These are phyloP conservation scores for Pelagia noctiluca DNA, from an alignment of 30 jellyfish, hydroid and myxozoan genomes.

Conservation along the genomic window DNA sequence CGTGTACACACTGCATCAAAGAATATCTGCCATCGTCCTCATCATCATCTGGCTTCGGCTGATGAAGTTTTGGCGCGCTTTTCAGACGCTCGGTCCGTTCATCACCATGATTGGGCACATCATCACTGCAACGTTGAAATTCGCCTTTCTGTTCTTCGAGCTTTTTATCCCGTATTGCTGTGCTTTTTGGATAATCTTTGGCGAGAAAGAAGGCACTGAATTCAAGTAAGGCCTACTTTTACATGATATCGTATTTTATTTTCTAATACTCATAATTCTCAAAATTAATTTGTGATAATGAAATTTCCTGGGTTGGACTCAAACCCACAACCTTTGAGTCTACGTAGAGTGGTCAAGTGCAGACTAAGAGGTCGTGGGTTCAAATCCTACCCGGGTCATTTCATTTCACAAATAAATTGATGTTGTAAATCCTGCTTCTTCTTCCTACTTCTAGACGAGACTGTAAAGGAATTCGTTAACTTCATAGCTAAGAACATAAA, in stretches of 20 bases:
- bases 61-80: constrained; percentile 90
- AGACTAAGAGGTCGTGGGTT: no score
- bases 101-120: constrained; percentile 93
- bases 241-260: neutral
- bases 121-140: constrained; percentile 85
- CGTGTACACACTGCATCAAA: constrained; percentile 73
- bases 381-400: no score
- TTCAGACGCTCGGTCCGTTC: constrained; percentile 92
- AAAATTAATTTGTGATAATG: no score
- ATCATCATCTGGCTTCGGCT: constrained; percentile 91
- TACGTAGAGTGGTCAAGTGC: no score
- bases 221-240: constrained; percentile 7
- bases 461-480: no score
- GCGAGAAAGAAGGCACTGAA: constrained; percentile 72
- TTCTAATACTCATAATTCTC: no score
- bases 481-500: no score
- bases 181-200: constrained; percentile 97
- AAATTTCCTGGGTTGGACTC: no score
- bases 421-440: no score
- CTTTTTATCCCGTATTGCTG: constrained; percentile 94
- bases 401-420: no score
- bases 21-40: constrained; percentile 71
- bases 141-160: constrained; percentile 93
- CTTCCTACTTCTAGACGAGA: no score
- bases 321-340: no score